Percentiles rank a stretch among this genome's conserved stretches.
Conservation (phyloP, 2,888 invertebrate genomes). For the Yponomeuta plumbellus region DNA sequence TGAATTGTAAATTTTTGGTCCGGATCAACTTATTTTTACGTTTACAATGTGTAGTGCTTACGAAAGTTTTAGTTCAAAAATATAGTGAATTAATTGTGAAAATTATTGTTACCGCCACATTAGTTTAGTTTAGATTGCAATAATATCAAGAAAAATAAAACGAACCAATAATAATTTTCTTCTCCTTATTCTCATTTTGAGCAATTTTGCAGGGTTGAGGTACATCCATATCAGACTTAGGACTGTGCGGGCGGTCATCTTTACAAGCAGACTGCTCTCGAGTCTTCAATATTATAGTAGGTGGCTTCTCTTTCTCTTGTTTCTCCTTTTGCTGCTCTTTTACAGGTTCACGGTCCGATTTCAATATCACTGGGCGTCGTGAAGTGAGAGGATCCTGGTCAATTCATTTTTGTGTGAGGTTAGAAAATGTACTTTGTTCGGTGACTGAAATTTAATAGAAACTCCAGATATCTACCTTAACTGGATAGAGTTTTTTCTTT, state of each 20-base stretch:
- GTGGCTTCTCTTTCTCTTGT: constrained; percentile 71
- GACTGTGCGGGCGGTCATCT: constrained; percentile 78
- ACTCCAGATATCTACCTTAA: constrained; percentile 12
- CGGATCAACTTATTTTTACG: too few relatives aligned
- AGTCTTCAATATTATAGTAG: constrained; percentile 82
- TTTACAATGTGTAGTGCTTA: too few relatives aligned
- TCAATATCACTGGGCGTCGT: constrained; percentile 63
- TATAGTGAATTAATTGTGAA: too few relatives aligned
- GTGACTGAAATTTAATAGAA: too few relatives aligned
- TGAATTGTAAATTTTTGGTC: too few relatives aligned
- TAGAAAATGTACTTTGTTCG: too few relatives aligned
- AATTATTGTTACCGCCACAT: not conserved
- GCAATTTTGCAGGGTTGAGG: constrained; percentile 62
- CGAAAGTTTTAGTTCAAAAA: too few relatives aligned
- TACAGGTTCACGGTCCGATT: constrained; percentile 60
- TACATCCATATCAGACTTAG: constrained; percentile 64
- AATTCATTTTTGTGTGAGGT: not conserved
- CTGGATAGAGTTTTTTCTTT: constrained; percentile 38
- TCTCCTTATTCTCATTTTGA: constrained; percentile 72
- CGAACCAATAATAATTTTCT: constrained; percentile 45
- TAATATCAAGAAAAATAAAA: constrained; percentile 2
- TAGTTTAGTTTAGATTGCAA: too few relatives aligned
- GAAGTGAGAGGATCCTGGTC: constrained; percentile 49
- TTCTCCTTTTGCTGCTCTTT: constrained; percentile 59
- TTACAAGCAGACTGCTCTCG: constrained; percentile 75